Evolutionary conservation across 2,113 vertebrate genomes (phyloP), one percentile per base, ranked within the genome.

Genomic region (Loxodonta africana): DNA sequence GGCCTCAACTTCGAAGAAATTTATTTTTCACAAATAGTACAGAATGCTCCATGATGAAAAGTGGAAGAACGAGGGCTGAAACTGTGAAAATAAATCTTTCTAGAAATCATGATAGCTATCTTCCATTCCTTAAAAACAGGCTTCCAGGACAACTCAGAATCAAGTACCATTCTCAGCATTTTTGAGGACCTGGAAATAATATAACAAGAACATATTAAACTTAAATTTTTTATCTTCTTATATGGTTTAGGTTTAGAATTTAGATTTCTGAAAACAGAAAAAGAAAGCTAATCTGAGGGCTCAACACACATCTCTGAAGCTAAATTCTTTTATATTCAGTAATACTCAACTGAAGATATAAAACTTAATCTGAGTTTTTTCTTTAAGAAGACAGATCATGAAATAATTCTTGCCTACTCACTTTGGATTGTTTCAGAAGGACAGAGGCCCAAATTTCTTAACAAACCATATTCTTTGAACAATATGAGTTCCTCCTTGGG

Each of bases 241-340:
- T 77, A 30, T 77, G 69, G 20, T 18, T 67, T 67, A 93, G n/a
- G 88, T 73, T 93, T 88, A 77, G 17, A 89, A 60, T 85, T 94
- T 92, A n/a, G 25, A 60, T 90, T 95, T 88, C 90, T 84, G 83
- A 95, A 81, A 83, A 73, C 63, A 88, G 82, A 76, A 74, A 93
- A 95, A 63, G 44, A 41, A 92, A 65, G 25, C 4, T 93, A 88
- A 95, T 44, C 63, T 77, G 80, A 33, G 25, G 30, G 26, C 53
- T 89, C 57, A 89, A 46, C 71, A 33, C 25, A 71, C 8, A 37
- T 84, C 26, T 93, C 83, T 62, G 41, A 93, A 95, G 21, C 1
- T 30, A 65, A 93, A 28, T 71, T 82, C 12, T 82, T 76, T 18
- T 78, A 53, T 69, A 65, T 44, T 95, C 57, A 71, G 23, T 87